Evolutionary conservation across 2,888 invertebrate genomes (phyloP).

Genomic region (Nesidiocoris tenuis): DNA sequence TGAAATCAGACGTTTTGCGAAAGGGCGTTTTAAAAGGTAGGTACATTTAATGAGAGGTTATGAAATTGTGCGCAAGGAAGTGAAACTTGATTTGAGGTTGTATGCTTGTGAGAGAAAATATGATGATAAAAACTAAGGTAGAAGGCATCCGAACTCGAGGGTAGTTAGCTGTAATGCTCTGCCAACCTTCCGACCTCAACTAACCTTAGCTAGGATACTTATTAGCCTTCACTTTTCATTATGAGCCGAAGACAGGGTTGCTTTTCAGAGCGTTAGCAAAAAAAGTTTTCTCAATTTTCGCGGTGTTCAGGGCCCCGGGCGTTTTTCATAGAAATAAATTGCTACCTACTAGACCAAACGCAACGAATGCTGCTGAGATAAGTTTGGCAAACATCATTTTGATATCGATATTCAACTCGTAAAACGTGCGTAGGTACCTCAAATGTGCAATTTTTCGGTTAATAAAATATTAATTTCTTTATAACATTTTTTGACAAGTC

Average conservation of each 20-base stretch:
- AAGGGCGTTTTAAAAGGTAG: not conserved
- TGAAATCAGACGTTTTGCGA: conserved; percentile 18
- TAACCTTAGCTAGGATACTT: not conserved
- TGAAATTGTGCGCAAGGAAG: conserved; percentile 19
- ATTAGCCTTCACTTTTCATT: not conserved
- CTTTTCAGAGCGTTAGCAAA: too few relatives aligned
- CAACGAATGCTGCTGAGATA: too few relatives aligned
- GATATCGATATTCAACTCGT: too few relatives aligned
- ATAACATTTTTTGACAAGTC: too few relatives aligned
- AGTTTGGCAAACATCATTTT: too few relatives aligned
- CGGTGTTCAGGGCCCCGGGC: too few relatives aligned
- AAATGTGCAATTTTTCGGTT: too few relatives aligned
- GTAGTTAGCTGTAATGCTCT: not conserved
- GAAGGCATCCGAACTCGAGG: not conserved
- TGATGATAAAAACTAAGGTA: conserved; percentile 14
- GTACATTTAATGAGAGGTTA: conserved; percentile 17
- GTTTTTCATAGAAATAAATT: too few relatives aligned
- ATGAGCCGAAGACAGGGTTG: too few relatives aligned
- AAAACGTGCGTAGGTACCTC: too few relatives aligned
- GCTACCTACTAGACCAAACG: too few relatives aligned
- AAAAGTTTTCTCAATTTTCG: not conserved
- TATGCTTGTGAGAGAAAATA: not conserved
- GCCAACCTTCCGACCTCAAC: not conserved
- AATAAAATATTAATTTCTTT: too few relatives aligned
- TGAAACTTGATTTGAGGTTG: conserved; percentile 31